Base-by-base conservation (phyloP, 2,797 vertebrate genomes). In the Liasis olivaceus region DNA sequence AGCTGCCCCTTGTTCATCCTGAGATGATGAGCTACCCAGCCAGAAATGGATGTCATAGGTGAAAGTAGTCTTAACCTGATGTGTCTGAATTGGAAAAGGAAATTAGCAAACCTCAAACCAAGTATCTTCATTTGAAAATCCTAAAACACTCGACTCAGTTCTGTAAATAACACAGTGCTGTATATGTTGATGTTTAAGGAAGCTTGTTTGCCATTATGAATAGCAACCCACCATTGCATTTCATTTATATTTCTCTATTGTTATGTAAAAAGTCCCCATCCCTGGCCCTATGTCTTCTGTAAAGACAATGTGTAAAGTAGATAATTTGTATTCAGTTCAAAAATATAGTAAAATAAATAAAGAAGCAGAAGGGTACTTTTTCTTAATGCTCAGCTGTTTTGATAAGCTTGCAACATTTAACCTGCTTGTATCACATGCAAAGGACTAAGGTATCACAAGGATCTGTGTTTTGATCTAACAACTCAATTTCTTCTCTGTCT, bases 21-120 rank as follows among this genome's bases (percentile, higher is more conserved):
- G 97, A 24, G 98, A 98, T 0, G 98, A 98, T 3, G 93, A 87
- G 12, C 94, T 97, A 85, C 98, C 98, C 28, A 99, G 94, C 98
- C 98, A 99, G 97, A 96, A 99, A 97, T 99, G 98, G 96, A 99
- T 97, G 93, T 98, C 97, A 0, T 98, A 98, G 93, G 96, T 97
- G 95, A 98, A 97, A 89, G 5, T 86, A 92, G 88, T 98, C 92
- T 97, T 96, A 0, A 96, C 97, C 95, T 98, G 98, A 93, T 97
- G 98, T 0, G 98, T 98, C 98, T 99, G 94, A 87, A 51, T 93
- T 90, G 91, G 88, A 31, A 94, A 91, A 72, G 14, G 47, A 60
- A 89, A 84, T 59, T 22, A 42, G 42, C 28, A 62, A 87, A 64
- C 8, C 47, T 47, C 63, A 62, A n/a, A 17, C 24, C 17, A 89